Evolutionary conservation across 2,888 invertebrate genomes (phyloP).

Genomic region (Bembecia ichneumoniformis): DNA sequence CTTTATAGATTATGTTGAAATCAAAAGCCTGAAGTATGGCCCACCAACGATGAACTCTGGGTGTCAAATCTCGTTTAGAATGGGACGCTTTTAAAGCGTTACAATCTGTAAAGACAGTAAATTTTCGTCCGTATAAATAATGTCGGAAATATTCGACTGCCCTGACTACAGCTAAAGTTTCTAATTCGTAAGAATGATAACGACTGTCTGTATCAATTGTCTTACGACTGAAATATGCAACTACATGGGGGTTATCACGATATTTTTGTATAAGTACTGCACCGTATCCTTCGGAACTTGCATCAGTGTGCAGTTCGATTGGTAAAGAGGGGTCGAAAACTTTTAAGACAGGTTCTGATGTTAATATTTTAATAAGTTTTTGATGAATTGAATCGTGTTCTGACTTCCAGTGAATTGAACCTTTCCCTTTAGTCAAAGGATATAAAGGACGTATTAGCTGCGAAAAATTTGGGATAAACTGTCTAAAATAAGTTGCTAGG

Average conservation of each 20-base stretch:
- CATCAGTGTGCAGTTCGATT: neutral
- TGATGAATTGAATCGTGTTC: neutral
- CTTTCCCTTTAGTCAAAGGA: conserved; percentile 1
- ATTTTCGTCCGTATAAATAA: neutral
- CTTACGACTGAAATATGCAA: conserved; percentile 12
- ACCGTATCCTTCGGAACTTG: neutral
- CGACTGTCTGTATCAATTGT: conserved; percentile 13
- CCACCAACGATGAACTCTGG: conserved; percentile 15
- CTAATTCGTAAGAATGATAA: conserved; percentile 17
- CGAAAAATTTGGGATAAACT: conserved; percentile 2
- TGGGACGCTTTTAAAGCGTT: neutral
- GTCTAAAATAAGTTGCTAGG: conserved; percentile 1
- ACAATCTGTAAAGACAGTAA: neutral
- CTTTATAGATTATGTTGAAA: conserved; percentile 12
- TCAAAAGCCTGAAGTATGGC: neutral
- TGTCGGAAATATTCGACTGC: neutral
- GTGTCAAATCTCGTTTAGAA: conserved; percentile 3
- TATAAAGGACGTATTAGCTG: neutral
- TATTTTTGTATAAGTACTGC: neutral
- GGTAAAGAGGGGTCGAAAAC: neutral
- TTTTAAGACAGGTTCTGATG: conserved; percentile 1
- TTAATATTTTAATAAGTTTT: neutral
- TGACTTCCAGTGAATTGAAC: neutral
- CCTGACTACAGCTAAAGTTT: conserved; percentile 15
- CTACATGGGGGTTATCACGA: conserved; percentile 3